Conservation (phyloP, 1,140 invertebrate species). For the Brachionus paranguensis region DNA sequence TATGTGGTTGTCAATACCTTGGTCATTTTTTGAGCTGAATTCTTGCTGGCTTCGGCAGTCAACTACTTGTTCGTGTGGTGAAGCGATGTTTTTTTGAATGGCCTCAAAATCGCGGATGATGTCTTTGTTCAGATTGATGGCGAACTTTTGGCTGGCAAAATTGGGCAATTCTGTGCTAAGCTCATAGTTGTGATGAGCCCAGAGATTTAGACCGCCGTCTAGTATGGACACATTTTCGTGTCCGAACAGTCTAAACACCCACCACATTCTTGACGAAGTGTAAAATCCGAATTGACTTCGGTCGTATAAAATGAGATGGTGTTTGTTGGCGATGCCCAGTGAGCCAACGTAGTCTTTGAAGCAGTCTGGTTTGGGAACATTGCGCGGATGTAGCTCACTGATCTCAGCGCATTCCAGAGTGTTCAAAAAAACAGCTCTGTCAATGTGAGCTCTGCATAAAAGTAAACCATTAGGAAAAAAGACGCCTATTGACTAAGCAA, state of each 20-base stretch:
- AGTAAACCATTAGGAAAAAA: neutral
- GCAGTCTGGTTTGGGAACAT: slow-evolving; percentile 43
- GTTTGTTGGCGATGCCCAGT: slow-evolving; percentile 42
- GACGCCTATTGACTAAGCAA: neutral
- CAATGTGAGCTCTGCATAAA: slow-evolving; percentile 43
- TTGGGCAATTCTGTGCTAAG: neutral
- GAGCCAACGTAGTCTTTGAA: slow-evolving; percentile 43
- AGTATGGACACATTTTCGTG: slow-evolving; percentile 43
- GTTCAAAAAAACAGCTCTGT: slow-evolving; percentile 44
- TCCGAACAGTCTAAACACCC: slow-evolving; percentile 44
- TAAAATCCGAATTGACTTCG: slow-evolving; percentile 42
- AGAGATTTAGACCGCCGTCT: slow-evolving; percentile 44
- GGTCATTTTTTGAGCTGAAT: neutral
- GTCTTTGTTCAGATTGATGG: neutral
- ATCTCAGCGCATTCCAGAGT: slow-evolving; percentile 42
- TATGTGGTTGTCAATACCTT: neutral
- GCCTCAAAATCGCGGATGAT: neutral
- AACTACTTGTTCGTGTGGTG: slow-evolving; percentile 3
- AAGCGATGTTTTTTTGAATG: neutral
- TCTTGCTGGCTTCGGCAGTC: neutral
- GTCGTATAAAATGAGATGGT: slow-evolving; percentile 44
- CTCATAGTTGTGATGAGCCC: slow-evolving; percentile 37
- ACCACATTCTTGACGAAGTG: slow-evolving; percentile 43
- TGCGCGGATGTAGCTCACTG: slow-evolving; percentile 43
- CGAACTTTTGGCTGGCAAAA: neutral